Base-by-base conservation (phyloP, 2,888 invertebrate genomes). In the Dendrolimus houi region DNA sequence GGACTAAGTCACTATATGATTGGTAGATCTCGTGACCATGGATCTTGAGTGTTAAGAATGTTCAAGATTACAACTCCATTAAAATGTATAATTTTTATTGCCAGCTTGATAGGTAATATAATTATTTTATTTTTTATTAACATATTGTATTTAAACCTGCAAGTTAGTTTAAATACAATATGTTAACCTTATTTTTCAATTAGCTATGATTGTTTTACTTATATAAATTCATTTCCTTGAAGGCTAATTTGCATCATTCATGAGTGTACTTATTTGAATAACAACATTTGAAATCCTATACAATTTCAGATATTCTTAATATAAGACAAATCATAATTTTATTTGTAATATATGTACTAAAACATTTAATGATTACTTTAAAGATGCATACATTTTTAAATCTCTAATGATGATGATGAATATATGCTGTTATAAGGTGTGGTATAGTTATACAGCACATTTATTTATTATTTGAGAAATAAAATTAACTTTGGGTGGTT, bases 71-170 rank as follows among this genome's bases (percentile, higher is more conserved):
- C 66, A 77, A 72, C 72, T 73, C 62, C 65, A 69, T 66, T 62
- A 69, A 75, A 79, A 84, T 81, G 81, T 85, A 83, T 83, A 81
- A 76, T 70, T 79, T 77, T 83, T 81, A 81, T 77, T 74, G 71
- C 66, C 68, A 73, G 64, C 74, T 77, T 81, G 77, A 77, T 81
- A 64, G 62, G 9, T 53, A n/a, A 13, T 53, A 7, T 53, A n/a
- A 1, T 55, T 55, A 53, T 72, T 72, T 72, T 73, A 58, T 59
- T 74, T 70, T 65, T 3, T 29, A 29, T 29, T 29, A 6, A 29
- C 6, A n/a, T n/a, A n/a, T n/a, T n/a, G n/a, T n/a, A n/a, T 29
- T 29, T 6, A 29, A 29, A 29, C 6, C 29, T 29, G 29, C 29
- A 29, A 62, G 64, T 62, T 62, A 67, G 55, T 69, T 64, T 70